Base-by-base conservation (phyloP, 2,797 vertebrate genomes). In the Pipistrellus nathusii region DNA sequence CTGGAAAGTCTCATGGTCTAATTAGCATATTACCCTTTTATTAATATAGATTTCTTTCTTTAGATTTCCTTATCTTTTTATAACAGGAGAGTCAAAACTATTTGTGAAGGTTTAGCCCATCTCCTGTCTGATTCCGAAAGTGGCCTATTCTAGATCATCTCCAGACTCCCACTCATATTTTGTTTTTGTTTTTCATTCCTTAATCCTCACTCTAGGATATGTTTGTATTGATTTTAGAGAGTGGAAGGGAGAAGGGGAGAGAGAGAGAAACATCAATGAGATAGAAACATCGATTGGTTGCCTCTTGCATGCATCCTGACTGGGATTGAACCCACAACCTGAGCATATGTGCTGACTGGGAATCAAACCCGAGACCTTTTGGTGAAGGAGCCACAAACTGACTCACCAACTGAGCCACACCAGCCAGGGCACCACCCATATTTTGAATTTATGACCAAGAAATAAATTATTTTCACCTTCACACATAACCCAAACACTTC, bases 401-500 rank as follows among this genome's bases (percentile, higher is more conserved):
- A n/a, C 17, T 66, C n/a, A 18, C 64, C 64, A 66, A 66, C 64
- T 32, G 64, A 32, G n/a, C n/a, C 64, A 32, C 30, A 8, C 30
- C 13, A 13, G 13, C 27, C 27, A n/a, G n/a, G n/a, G n/a, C 64
- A 66, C 46, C 18, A 38, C 53, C 69, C 57, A 80, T 51, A 91
- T 88, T 89, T 91, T 55, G 46, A 90, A 41, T 92, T 89, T 92
- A 68, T 73, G 48, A 51, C 44, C 44, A 25, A 87, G 55, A 95
- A 90, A 83, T 59, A 81, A 83, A 95, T 94, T 87, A 21, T 30
- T 88, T 78, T 91, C 85, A 85, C 88, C 44, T 83, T 96, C 69
- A 91, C n/a, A 80, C 20, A 57, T 46, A 93, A 81, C 78, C 41
- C 35, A 90, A 88, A 41, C 38, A 75, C 51, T 85, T 96, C 71